phyloP scores from a whole-genome alignment of 2,888 invertebrate species.

The Drosophila maculinotata region DNA sequence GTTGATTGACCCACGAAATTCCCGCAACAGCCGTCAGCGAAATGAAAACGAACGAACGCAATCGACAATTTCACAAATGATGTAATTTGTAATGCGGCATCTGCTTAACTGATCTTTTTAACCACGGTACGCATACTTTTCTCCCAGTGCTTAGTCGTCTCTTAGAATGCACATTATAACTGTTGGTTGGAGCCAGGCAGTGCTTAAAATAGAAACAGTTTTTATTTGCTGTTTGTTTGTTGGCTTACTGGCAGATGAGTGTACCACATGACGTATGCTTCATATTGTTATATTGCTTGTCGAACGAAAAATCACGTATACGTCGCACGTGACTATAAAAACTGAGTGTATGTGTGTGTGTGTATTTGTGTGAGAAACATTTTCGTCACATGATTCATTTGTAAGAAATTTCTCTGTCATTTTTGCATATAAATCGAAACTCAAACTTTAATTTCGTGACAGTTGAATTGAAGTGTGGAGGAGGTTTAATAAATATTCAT shows the following conservation, averaged over 20 bases:
- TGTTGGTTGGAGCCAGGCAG: slow-evolving; percentile 1
- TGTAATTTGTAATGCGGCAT: slow-evolving; percentile 58
- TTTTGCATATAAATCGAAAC: slow-evolving; percentile 27
- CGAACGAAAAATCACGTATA: slow-evolving; percentile 68
- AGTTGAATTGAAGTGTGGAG: slow-evolving; percentile 1
- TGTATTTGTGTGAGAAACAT: slow-evolving; percentile 23
- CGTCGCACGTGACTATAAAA: slow-evolving; percentile 69
- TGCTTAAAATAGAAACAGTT: slow-evolving; percentile 5
- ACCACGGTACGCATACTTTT: too few species aligned
- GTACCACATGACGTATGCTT: slow-evolving; percentile 69
- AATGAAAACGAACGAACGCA: slow-evolving; percentile 56
- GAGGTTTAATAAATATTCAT: slow-evolving; percentile 38
- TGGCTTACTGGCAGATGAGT: slow-evolving; percentile 40
- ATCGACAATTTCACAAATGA: slow-evolving; percentile 71
- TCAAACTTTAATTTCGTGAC: slow-evolving; percentile 1
- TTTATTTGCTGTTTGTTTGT: slow-evolving; percentile 7
- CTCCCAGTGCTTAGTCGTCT: too few species aligned
- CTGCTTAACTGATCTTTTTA: slow-evolving; percentile 18
- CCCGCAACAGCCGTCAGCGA: slow-evolving; percentile 30
- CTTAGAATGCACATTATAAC: slow-evolving; percentile 22
- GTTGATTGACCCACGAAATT: slow-evolving; percentile 74
- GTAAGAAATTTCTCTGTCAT: slow-evolving; percentile 43
- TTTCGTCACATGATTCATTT: slow-evolving; percentile 54
- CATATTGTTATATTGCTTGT: slow-evolving; percentile 47
- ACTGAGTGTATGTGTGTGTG: slow-evolving; percentile 7